A percentile compares a stretch with the other conserved stretches of the same genome.
phyloP scores from a whole-genome alignment of 2,113 vertebrate genomes.

The Sturnus vulgaris region DNA sequence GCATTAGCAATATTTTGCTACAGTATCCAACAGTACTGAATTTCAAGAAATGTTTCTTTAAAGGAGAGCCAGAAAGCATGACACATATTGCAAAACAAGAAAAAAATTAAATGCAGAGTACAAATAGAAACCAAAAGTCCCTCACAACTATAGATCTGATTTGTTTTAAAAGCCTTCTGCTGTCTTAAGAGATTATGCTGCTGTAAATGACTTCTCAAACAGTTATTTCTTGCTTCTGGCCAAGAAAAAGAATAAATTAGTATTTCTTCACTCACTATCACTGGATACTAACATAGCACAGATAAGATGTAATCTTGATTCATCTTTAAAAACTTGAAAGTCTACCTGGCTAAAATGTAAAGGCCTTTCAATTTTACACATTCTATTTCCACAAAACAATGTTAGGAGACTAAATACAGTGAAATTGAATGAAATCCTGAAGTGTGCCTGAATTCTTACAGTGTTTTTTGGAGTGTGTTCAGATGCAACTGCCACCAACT shows the following conservation, averaged over 20 bases:
- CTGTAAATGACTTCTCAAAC: not conserved
- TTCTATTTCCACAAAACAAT: not conserved
- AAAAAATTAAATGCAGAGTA: not conserved
- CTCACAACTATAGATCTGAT: not conserved
- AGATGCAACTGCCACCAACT: slow-evolving; percentile 80
- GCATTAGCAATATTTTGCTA: not conserved
- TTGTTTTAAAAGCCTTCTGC: not conserved
- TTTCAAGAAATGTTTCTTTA: not conserved
- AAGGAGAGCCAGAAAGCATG: not conserved
- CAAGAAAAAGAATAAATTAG: not conserved
- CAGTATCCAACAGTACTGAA: not conserved
- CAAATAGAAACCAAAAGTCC: not conserved
- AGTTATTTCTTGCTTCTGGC: not conserved
- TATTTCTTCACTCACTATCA: not conserved
- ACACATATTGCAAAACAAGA: not conserved
- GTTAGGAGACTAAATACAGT: not conserved
- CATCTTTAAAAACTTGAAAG: not conserved
- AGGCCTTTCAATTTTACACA: not conserved
- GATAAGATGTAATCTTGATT: not conserved
- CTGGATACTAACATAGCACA: not conserved
- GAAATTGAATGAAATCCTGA: fast-evolving
- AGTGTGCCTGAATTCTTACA: slow-evolving; percentile 64
- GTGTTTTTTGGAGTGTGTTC: slow-evolving; percentile 87
- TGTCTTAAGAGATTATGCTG: not conserved
- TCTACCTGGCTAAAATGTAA: not conserved